These are phyloP conservation scores for Microtus richardsoni DNA, from an alignment of 2,113 vertebrate species.

Conservation along the genomic window DNA sequence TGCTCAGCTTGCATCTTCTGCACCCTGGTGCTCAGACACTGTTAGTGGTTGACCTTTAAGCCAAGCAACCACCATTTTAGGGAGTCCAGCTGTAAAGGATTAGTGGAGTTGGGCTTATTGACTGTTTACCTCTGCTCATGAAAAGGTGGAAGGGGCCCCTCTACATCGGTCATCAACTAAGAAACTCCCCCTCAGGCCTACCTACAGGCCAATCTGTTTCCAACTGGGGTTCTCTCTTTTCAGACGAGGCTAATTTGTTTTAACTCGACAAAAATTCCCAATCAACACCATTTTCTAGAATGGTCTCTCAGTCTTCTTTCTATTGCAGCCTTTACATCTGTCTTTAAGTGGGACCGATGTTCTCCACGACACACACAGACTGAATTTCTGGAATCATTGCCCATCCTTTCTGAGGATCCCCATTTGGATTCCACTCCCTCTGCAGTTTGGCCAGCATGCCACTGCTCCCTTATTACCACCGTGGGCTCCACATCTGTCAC, in stretches of 20 bases:
- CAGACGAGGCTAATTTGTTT: neutral
- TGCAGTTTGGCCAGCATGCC: neutral
- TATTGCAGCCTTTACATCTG: neutral
- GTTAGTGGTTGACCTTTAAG: too few relatives aligned
- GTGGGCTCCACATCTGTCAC: neutral
- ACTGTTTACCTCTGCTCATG: too few relatives aligned
- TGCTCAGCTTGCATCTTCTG: neutral
- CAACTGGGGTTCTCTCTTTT: neutral
- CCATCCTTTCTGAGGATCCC: neutral
- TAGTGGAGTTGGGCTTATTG: too few relatives aligned
- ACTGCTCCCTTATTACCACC: neutral
- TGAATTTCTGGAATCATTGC: neutral
- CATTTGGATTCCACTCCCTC: neutral
- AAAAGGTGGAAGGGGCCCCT: too few relatives aligned
- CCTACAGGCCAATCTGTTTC: neutral
- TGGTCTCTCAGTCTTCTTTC: neutral
- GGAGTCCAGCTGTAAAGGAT: too few relatives aligned
- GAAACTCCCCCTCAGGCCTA: neutral
- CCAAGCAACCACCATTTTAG: too few relatives aligned
- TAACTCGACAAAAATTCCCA: neutral
- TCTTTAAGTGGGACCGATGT: neutral
- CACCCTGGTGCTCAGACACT: neutral
- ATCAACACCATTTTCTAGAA: neutral
- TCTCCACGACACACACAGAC: neutral
- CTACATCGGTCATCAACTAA: neutral